phyloP scores from a whole-genome alignment of 2,113 vertebrate genomes.

The Nothobranchius kuhntae region DNA sequence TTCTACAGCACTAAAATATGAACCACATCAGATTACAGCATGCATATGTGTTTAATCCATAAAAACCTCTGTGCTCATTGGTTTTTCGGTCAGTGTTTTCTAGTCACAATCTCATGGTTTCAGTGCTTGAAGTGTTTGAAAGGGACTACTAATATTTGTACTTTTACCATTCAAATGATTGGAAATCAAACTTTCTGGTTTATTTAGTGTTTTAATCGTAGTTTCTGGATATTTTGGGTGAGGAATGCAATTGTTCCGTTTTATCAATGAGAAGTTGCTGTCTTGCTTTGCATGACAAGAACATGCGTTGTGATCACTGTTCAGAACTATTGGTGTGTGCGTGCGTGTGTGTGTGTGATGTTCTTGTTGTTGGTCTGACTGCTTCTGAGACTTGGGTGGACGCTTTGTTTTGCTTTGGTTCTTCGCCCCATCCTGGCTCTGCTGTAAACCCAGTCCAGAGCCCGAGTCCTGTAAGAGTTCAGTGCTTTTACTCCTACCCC shows the following conservation, averaged over 20 bases:
- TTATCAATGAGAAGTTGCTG: constrained; percentile 34
- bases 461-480: constrained; percentile 44
- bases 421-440: constrained; percentile 38
- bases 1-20: constrained; percentile 36
- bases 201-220: constrained; percentile 51
- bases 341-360: constrained; percentile 37
- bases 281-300: constrained; percentile 65
- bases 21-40: constrained; percentile 37
- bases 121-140: constrained; percentile 62
- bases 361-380: constrained; percentile 42
- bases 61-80: constrained; percentile 15
- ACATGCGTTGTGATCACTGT: constrained; percentile 48
- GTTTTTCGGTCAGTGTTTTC: constrained; percentile 49
- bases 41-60: constrained; percentile 47
- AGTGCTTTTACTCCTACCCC: constrained; percentile 15
- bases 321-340: constrained; percentile 53
- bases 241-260: constrained; percentile 27
- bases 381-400: constrained; percentile 15
- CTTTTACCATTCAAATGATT: constrained; percentile 55
- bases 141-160: constrained; percentile 64
- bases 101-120: constrained; percentile 25
- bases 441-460: constrained; percentile 57
- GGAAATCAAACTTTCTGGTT: constrained; percentile 36
- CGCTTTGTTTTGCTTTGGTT: constrained; percentile 3
- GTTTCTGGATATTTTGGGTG: constrained; percentile 43